Percentiles rank a stretch among this genome's conserved stretches.
Evolutionary conservation across 2,888 invertebrate genomes (phyloP).

Genomic region (Scaeva pyrastri): DNA sequence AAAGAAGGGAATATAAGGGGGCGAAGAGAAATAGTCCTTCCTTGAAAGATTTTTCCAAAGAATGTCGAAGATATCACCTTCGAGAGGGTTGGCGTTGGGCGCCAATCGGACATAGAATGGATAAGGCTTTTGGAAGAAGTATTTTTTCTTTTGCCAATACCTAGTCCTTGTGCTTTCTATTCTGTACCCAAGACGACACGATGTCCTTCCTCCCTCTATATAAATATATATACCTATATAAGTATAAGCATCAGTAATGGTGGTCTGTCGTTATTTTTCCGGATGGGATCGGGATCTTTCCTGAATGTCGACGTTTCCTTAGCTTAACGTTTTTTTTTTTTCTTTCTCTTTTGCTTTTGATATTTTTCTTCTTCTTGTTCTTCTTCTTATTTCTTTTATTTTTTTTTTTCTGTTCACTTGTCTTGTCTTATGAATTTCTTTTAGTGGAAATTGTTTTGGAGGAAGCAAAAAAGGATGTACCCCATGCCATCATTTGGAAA

Average conservation of each 20-base stretch:
- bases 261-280: constrained; percentile 72
- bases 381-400: too few relatives aligned
- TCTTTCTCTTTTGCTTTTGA: background rate
- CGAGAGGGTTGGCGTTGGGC: constrained; percentile 51
- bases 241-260: constrained; percentile 36
- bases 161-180: constrained; percentile 7
- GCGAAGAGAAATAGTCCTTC: background rate
- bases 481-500: constrained; percentile 30
- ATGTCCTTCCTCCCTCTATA: constrained; percentile 37
- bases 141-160: constrained; percentile 11
- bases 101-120: constrained; percentile 62
- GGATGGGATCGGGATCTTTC: constrained; percentile 71
- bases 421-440: constrained; percentile 69
- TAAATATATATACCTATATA: too few relatives aligned
- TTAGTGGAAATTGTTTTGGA: constrained; percentile 32
- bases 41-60: constrained; percentile 38
- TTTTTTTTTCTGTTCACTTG: constrained; percentile 39
- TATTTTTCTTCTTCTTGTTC: constrained; percentile 8
- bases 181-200: constrained; percentile 32
- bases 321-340: constrained; percentile 24
- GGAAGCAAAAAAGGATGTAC: constrained; percentile 43
- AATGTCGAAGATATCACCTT: constrained; percentile 74
- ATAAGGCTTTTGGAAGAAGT: constrained; percentile 51
- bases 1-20: too few relatives aligned
- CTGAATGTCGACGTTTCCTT: constrained; percentile 63